A percentile compares a stretch with the other conserved stretches of the same genome.
Conservation (phyloP, 1,140 invertebrate species). For the Bombus terrestris region DNA sequence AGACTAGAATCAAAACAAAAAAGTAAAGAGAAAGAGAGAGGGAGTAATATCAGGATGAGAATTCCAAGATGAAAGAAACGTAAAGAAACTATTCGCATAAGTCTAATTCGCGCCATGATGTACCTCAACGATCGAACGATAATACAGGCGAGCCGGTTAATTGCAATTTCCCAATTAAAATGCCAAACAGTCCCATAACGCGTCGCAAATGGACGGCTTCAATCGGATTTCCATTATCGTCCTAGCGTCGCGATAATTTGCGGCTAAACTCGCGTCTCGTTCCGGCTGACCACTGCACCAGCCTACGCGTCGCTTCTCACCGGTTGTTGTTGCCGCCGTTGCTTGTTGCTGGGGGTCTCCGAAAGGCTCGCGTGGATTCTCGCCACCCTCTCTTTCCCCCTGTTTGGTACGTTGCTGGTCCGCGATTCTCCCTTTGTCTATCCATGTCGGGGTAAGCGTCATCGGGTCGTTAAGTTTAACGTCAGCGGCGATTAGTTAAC, state of each 20-base stretch:
- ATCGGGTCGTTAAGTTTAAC: slow-evolving; percentile 52
- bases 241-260: slow-evolving; percentile 74
- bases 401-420: neutral
- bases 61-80: no score
- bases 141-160: slow-evolving; percentile 68
- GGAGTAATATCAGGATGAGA: no score
- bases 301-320: neutral
- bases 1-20: no score
- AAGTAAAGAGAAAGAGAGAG: no score
- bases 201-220: slow-evolving; percentile 72
- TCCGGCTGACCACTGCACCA: slow-evolving; percentile 34
- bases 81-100: neutral
- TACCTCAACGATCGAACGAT: slow-evolving; percentile 37
- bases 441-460: slow-evolving; percentile 36
- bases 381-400: neutral
- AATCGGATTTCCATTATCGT: slow-evolving; percentile 78
- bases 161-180: slow-evolving; percentile 78
- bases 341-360: slow-evolving; percentile 33
- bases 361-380: slow-evolving; percentile 24
- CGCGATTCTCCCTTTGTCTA: slow-evolving; percentile 51
- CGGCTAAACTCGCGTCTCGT: slow-evolving; percentile 70
- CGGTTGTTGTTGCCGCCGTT: slow-evolving; percentile 57
- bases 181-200: slow-evolving; percentile 70
- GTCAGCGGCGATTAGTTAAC: slow-evolving; percentile 50
- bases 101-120: neutral